Evolutionary conservation across 2,113 vertebrate genomes (phyloP), one percentile per base, ranked within the genome.

Genomic region (Leucoraja erinaceus): DNA sequence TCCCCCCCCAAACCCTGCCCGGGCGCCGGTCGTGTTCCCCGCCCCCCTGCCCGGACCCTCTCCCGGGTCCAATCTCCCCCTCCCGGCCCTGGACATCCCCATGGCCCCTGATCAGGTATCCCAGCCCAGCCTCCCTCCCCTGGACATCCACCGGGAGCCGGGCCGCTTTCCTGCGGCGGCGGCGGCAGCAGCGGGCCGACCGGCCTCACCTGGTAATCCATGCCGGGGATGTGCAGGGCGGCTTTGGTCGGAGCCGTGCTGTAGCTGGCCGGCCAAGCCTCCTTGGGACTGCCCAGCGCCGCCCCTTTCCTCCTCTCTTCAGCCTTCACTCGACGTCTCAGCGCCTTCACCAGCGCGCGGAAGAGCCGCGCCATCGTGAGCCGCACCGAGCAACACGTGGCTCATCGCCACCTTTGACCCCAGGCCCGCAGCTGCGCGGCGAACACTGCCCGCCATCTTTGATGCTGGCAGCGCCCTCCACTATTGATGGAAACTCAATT

Each of bases 141-240:
- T 16, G 11, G 2, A 12, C 74, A 28, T 5, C 14, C 12, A 16
- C 20, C 14, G 28, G n/a, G 8, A 68, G 16, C 28, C 79, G 9
- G 59, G n/a, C n/a, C 70, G 2, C 66, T 33, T 47, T 25, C 38
- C 63, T 25, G 20, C 16, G 12, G 75, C 59, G 33, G 20, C 16
- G 12, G 75, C 59, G 33, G 18, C 63, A 12, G 22, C 4, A 14
- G 11, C 47, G 54, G 5, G 68, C 18, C 77, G 25, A 59, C 16
- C 12, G 9, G 59, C 2, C 75, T 31, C 94, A 99, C 98, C 97
- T 98, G 98, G 92, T 99, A 98, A 93, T 98, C 98, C 97, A 97
- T 98, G 76, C 95, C 95, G 0, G 96, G 96, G 25, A 95, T 95
- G 20, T 93, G 96, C 63, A 88, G 28, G 25, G 83, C 83, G 59